Base-by-base conservation (phyloP, 2,888 invertebrate genomes). In the Dynastes maya region DNA sequence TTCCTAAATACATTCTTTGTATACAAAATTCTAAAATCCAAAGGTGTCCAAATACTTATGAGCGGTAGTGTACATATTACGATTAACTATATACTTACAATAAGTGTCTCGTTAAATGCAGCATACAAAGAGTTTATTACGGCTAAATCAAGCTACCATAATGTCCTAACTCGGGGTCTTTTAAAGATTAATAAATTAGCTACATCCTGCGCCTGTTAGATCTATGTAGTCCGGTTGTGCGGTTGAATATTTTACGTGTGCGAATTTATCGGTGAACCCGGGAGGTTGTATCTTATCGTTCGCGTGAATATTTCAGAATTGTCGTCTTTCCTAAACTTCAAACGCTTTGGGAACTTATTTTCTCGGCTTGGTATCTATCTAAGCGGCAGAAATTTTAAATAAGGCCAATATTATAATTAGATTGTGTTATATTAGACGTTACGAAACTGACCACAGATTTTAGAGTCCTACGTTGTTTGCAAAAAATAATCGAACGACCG, bases 291-390 rank as follows among this genome's bases (percentile, higher is more conserved):
- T n/a, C 16, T 11, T 53, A 53, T n/a, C 13, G n/a, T 51, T 51
- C n/a, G 51, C n/a, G 16, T 53, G 22, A 58, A 58, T 58, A 58
- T 58, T 58, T 58, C 22, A 58, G 22, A 58, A 58, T 58, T 58
- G 55, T 22, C 45, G 45, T 8, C 45, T 45, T 45, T 45, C 8
- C 45, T 11, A 11, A 45, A 45, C 8, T 8, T 2, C 9, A 45
- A 45, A 45, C 45, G 45, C 11, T 8, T 45, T 8, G 9, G 11
- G 45, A 45, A 45, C 8, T 11, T 45, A 45, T 45, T 11, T 11
- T 1, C 45, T 11, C 11, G 11, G 1, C 8, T 11, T 8, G 5
- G 32, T 37, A 37, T 37, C 32, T 37, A 5, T 37, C 5, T 37
- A 37, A 5, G 32, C 45, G 9, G 8, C 45, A 45, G 11, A 8